Evolutionary conservation across 53 echinoderm and acorn worm genomes (phyloP), one percentile per base, ranked within the genome.

Genomic region (Zoroaster sp.): DNA sequence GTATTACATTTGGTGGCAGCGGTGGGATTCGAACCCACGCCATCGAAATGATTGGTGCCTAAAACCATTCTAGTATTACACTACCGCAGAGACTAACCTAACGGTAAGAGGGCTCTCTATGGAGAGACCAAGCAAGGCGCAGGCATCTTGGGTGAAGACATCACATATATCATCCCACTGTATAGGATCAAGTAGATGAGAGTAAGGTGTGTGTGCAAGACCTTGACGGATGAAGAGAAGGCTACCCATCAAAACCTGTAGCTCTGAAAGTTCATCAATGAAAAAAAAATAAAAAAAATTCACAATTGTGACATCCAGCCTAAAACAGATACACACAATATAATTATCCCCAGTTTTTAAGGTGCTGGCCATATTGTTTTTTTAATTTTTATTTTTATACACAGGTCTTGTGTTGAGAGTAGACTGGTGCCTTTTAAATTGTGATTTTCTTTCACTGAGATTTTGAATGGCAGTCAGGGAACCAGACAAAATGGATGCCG

Each of bases 31-130:
- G 96, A 96, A 96, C 96, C 96, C 96, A 96, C 94, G 96, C 96
- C 96, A 96, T 94, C 96, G 96, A 96, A 96, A 94, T 96, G 96
- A 96, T 94, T 96, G 96, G 96, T 96, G 96, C 96, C 96, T 96
- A 89, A 96, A 96, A 96, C 96, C 96, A 96, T n/a, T n/a, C n/a
- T n/a, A n/a, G n/a, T n/a, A n/a, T n/a, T n/a, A n/a, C n/a, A n/a
- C n/a, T n/a, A n/a, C n/a, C n/a, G n/a, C n/a, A n/a, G n/a, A n/a
- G n/a, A n/a, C 82, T 34, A 91, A 95, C 95, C 95, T 96, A 7
- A 97, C 97, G 69, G 96, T 92, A 0, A 97, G 95, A 17, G 95
- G 97, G 40, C 95, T 95, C 49, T 97, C 95, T 11, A 97, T 90
- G 18, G 97, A 97, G 55, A 96, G 83, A 39, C 97, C 97, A 12